A percentile compares a stretch with the other conserved stretches of the same genome.
phyloP scores from a whole-genome alignment of 2,888 invertebrate species.

The Pandemis heparana region DNA sequence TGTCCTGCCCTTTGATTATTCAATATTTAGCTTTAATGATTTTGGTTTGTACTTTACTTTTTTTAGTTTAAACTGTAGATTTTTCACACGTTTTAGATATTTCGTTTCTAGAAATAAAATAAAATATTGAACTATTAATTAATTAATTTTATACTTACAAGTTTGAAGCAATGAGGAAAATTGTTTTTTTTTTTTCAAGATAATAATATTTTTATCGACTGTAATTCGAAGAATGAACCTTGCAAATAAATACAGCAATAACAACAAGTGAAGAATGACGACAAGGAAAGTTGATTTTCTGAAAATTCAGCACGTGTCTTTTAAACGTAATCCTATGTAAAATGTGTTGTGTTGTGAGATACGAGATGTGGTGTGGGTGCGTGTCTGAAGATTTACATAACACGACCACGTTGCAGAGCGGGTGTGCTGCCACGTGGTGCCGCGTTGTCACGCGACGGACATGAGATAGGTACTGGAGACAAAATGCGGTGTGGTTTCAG shows the following conservation, averaged over 20 bases:
- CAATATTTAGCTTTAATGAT: too few relatives aligned
- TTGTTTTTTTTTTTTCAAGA: too few relatives aligned
- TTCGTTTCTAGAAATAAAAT: too few relatives aligned
- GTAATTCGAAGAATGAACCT: neutral
- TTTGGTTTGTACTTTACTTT: too few relatives aligned
- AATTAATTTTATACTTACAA: too few relatives aligned
- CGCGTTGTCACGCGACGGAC: constrained; percentile 54
- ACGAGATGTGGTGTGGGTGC: constrained; percentile 31
- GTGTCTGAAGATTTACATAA: constrained; percentile 60
- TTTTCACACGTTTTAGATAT: too few relatives aligned
- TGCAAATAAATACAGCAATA: neutral
- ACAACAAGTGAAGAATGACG: neutral
- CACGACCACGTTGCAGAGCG: constrained; percentile 59
- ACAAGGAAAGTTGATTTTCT: neutral
- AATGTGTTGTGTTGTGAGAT: constrained; percentile 44
- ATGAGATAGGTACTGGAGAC: constrained; percentile 54
- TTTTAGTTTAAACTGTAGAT: too few relatives aligned
- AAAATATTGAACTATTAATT: too few relatives aligned
- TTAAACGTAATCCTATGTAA: neutral
- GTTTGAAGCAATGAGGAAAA: too few relatives aligned
- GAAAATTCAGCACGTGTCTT: neutral
- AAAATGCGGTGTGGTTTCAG: constrained; percentile 39
- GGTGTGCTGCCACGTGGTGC: constrained; percentile 65
- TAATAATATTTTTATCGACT: too few relatives aligned
- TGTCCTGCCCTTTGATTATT: neutral